Conservation (phyloP, 2,113 vertebrate species). For the Orycteropus afer region DNA sequence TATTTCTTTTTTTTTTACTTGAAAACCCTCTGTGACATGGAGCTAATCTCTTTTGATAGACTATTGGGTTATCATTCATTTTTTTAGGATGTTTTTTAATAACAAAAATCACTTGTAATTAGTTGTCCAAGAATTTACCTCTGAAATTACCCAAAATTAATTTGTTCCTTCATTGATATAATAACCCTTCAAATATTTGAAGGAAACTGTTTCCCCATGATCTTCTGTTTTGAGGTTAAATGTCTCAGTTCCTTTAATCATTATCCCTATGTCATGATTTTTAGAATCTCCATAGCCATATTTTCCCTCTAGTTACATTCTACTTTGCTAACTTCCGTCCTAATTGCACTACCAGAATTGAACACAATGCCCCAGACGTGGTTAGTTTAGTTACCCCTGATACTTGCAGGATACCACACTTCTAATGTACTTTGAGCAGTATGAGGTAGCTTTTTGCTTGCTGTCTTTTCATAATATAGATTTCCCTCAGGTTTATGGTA, state of each 20-base stretch:
- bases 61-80: constrained; percentile 35
- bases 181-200: constrained; percentile 45
- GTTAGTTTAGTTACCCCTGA: background rate
- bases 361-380: background rate
- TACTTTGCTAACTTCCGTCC: background rate
- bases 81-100: constrained; percentile 2
- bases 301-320: background rate
- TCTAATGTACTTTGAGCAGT: background rate
- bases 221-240: constrained; percentile 53
- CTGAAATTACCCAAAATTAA: constrained; percentile 10
- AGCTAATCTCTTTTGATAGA: constrained; percentile 35
- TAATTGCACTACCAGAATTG: background rate
- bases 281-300: background rate
- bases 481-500: constrained; percentile 27
- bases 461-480: background rate
- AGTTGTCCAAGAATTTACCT: background rate
- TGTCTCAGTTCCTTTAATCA: background rate
- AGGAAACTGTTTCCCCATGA: background rate
- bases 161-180: background rate
- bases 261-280: background rate
- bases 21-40: constrained; percentile 1
- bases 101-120: constrained; percentile 34
- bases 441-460: background rate
- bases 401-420: background rate
- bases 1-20: constrained; percentile 16